phyloP scores from a whole-genome alignment of 2,888 invertebrate genomes.

The Cosmia pyralina region DNA sequence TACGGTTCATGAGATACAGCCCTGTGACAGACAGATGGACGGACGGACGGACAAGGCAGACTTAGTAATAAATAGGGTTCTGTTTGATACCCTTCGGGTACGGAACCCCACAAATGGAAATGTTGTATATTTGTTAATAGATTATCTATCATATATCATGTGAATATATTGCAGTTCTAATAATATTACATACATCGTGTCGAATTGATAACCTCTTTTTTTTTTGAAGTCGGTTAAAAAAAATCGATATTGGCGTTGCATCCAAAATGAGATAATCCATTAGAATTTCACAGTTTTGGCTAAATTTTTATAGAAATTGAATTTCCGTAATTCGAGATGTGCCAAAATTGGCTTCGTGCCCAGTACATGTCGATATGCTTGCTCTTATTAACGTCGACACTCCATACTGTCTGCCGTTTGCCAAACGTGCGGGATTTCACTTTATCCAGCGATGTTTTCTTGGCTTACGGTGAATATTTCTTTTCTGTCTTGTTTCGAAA shows the following conservation, averaged over 20 bases:
- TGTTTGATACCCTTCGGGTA: too few relatives aligned
- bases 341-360: constrained; percentile 31
- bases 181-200: too few relatives aligned
- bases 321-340: constrained; percentile 26
- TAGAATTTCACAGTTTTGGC: constrained; percentile 31
- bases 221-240: too few relatives aligned
- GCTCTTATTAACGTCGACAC: constrained; percentile 38
- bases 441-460: constrained; percentile 28
- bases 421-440: constrained; percentile 37
- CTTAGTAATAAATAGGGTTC: too few relatives aligned
- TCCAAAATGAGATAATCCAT: constrained; percentile 16
- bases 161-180: too few relatives aligned
- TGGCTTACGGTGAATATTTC: constrained; percentile 3
- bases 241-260: not conserved
- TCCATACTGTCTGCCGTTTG: constrained; percentile 13
- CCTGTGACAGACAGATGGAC: too few relatives aligned
- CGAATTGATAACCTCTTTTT: too few relatives aligned
- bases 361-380: constrained; percentile 44
- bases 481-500: not conserved
- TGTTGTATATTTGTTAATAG: too few relatives aligned
- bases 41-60: too few relatives aligned
- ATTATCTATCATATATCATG: too few relatives aligned
- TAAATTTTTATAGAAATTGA: constrained; percentile 32
- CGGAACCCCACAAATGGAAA: too few relatives aligned
- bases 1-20: too few relatives aligned